Evolutionary conservation across 2,113 vertebrate species (phyloP).

Genomic region (Chlorocebus sabaeus): DNA sequence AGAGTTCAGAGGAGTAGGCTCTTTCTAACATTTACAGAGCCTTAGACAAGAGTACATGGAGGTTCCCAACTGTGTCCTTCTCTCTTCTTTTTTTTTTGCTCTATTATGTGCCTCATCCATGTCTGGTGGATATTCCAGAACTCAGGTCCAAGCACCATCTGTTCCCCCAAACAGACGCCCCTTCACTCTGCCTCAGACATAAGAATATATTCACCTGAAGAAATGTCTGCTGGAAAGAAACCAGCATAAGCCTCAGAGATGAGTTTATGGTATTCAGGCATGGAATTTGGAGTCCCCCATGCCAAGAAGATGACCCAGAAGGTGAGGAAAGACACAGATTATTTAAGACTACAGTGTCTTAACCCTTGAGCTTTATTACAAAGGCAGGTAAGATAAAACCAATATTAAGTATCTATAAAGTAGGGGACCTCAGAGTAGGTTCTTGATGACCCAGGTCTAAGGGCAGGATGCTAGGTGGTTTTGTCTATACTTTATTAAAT

Average conservation of each 20-base stretch:
- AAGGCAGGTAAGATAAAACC: not conserved
- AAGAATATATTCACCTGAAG: not conserved
- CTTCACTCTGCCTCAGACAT: not conserved
- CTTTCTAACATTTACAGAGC: not conserved
- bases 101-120: not conserved
- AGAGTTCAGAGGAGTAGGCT: too few species aligned
- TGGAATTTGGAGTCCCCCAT: not conserved
- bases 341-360: not conserved
- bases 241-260: fast-evolving
- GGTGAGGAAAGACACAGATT: not conserved
- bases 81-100: not conserved
- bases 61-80: not conserved
- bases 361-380: too few species aligned
- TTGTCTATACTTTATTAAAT: not conserved
- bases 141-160: not conserved
- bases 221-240: not conserved
- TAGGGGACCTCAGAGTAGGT: not conserved
- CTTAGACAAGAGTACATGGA: not conserved
- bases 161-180: not conserved
- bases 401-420: not conserved
- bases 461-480: not conserved
- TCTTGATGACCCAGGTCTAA: not conserved
- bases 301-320: not conserved
- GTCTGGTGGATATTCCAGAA: not conserved
- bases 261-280: not conserved